Conservation (phyloP, 2,797 vertebrate species). For the Amblyopsis hoosieri region DNA sequence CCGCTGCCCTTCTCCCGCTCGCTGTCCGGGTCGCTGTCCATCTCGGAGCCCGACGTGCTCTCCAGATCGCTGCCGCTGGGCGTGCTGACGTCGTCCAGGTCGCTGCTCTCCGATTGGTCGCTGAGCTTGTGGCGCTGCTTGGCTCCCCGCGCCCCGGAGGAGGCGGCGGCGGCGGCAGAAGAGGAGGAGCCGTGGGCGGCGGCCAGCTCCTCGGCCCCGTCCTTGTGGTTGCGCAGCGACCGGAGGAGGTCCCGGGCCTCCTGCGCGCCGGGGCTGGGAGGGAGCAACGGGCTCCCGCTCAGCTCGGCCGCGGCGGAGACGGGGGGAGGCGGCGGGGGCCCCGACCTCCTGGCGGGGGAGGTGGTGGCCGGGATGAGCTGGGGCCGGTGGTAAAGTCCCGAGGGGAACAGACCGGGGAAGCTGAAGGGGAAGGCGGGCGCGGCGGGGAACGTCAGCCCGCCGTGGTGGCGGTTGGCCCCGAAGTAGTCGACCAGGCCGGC, state of each 20-base stretch:
- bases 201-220: constrained; percentile 77
- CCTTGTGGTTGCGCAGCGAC: constrained; percentile 85
- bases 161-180: constrained; percentile 51
- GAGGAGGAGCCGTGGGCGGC: constrained; percentile 81
- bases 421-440: constrained; percentile 96
- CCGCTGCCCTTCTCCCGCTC: constrained; percentile 87
- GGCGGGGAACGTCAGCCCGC: constrained; percentile 95
- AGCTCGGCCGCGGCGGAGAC: constrained; percentile 74
- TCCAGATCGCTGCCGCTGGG: constrained; percentile 98
- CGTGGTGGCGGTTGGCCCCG: constrained; percentile 93
- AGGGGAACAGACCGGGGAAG: constrained; percentile 97
- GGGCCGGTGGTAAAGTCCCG: constrained; percentile 97
- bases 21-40: constrained; percentile 98
- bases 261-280: constrained; percentile 87
- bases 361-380: constrained; percentile 89
- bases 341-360: constrained; percentile 89
- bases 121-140: constrained; percentile 93
- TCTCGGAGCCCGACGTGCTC: constrained; percentile 97
- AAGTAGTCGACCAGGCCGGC: constrained; percentile 98
- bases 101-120: constrained; percentile 97
- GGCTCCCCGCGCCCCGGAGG: too few relatives aligned
- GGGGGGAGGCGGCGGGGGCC: constrained; percentile 23
- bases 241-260: constrained; percentile 94
- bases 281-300: constrained; percentile 89
- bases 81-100: constrained; percentile 96